Evolutionary conservation across 2,113 vertebrate species (phyloP).

Genomic region (Vulpes vulpes): DNA sequence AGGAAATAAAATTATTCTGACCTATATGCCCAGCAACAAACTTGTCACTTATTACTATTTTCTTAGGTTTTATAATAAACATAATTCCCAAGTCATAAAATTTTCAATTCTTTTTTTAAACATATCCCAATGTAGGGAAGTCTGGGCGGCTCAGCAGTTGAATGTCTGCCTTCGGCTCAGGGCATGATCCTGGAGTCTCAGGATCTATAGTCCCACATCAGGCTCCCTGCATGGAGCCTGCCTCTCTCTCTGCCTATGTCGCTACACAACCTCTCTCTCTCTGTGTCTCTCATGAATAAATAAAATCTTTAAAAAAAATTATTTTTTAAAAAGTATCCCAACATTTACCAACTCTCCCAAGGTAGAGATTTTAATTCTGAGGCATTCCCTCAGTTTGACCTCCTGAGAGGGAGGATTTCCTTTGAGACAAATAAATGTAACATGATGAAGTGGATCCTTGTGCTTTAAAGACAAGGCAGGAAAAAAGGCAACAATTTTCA

Average conservation of each 20-base stretch:
- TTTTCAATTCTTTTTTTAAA: slow-evolving; percentile 40
- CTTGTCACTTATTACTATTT: slow-evolving; percentile 22
- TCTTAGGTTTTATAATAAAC: slow-evolving; percentile 53
- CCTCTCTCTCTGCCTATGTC: too few species aligned
- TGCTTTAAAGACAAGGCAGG: slow-evolving; percentile 27
- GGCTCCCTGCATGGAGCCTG: too few species aligned
- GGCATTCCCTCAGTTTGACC: neutral
- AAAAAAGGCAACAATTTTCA: slow-evolving; percentile 38
- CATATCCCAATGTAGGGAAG: neutral
- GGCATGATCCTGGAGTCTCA: too few species aligned
- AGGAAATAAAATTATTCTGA: slow-evolving; percentile 67
- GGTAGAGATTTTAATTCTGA: slow-evolving; percentile 50
- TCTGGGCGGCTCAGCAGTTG: too few species aligned
- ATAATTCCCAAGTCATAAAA: slow-evolving; percentile 19
- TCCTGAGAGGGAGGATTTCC: neutral
- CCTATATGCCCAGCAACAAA: slow-evolving; percentile 43
- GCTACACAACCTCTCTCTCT: too few species aligned
- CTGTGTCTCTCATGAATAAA: too few species aligned
- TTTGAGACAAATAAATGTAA: slow-evolving; percentile 26
- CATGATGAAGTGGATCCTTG: neutral
- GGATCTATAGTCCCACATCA: too few species aligned
- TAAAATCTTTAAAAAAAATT: too few species aligned
- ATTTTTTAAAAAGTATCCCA: slow-evolving; percentile 1
- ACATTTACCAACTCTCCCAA: slow-evolving; percentile 52
- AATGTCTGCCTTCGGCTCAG: too few species aligned